These are phyloP conservation scores for Heliothis subflexa DNA, from an alignment of 1,140 invertebrate genomes.

Conservation along the genomic window DNA sequence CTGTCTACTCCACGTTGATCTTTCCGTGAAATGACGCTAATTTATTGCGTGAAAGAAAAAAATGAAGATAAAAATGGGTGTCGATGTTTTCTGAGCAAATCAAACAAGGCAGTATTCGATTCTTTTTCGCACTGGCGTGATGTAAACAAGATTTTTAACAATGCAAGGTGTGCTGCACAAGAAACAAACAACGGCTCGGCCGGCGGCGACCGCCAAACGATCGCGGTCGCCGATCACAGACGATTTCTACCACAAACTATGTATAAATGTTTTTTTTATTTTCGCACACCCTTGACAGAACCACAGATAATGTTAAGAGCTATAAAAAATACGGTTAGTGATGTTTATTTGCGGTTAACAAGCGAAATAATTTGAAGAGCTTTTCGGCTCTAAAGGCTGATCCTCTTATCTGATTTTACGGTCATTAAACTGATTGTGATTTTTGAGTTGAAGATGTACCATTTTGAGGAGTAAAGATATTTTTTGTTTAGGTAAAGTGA, in stretches of 20 bases:
- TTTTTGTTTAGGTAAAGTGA: neutral
- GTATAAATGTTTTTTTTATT: conserved; percentile 51
- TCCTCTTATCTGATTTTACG: conserved; percentile 46
- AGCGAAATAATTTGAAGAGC: conserved; percentile 50
- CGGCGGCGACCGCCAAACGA: conserved; percentile 78
- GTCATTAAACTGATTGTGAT: conserved; percentile 16
- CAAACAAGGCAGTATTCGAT: conserved; percentile 34
- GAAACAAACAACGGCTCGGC: conserved; percentile 67
- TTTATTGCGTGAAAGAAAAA: neutral
- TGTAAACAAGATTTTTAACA: conserved; percentile 71
- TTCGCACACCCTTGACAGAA: conserved; percentile 79
- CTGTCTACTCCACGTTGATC: neutral
- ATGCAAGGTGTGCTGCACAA: conserved; percentile 67
- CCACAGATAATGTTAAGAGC: conserved; percentile 62
- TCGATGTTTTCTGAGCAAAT: conserved; percentile 20
- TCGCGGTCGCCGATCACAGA: conserved; percentile 60
- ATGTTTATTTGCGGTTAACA: conserved; percentile 50
- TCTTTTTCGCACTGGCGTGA: conserved; percentile 64
- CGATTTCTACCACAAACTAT: conserved; percentile 59
- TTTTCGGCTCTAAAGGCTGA: conserved; percentile 22
- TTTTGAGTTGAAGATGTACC: neutral
- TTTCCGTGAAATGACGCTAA: neutral
- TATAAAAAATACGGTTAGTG: conserved; percentile 48
- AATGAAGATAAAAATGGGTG: conserved; percentile 2
- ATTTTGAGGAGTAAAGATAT: neutral